A percentile compares a stretch with the other conserved stretches of the same genome.
Conservation (phyloP, 2,888 invertebrate genomes). For the Drosophila kanekoi region DNA sequence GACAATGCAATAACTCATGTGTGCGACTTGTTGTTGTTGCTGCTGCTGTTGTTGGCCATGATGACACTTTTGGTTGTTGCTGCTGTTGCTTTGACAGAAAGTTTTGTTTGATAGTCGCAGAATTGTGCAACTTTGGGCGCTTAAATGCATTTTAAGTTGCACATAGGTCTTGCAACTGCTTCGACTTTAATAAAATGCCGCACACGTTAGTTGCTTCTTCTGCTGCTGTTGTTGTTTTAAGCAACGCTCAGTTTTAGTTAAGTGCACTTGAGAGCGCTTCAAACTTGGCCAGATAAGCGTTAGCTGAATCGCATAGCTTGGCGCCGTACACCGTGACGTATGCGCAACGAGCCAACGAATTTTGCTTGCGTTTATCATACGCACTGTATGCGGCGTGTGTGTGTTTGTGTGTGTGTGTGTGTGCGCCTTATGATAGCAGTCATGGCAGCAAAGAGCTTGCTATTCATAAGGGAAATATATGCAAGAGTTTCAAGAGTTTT, state of each 20-base stretch:
- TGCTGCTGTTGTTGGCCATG: slow-evolving; percentile 38
- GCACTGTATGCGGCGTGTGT: slow-evolving; percentile 47
- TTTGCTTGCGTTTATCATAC: slow-evolving; percentile 69
- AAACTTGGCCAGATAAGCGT: slow-evolving; percentile 74
- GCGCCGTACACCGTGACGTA: slow-evolving; percentile 65
- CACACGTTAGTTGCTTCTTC: slow-evolving; percentile 45
- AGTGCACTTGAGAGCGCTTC: slow-evolving; percentile 72
- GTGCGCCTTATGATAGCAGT: slow-evolving; percentile 24
- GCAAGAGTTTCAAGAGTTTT: slow-evolving; percentile 54
- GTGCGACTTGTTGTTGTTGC: slow-evolving; percentile 34
- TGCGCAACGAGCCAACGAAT: slow-evolving; percentile 64
- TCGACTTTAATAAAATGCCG: slow-evolving; percentile 68
- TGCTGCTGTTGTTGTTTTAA: slow-evolving; percentile 29
- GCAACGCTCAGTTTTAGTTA: slow-evolving; percentile 61
- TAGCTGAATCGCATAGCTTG: slow-evolving; percentile 46
- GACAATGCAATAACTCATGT: slow-evolving; percentile 76
- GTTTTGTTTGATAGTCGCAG: slow-evolving; percentile 67
- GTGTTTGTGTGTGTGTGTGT: slow-evolving; percentile 11
- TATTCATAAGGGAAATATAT: slow-evolving; percentile 53
- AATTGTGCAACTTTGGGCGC: slow-evolving; percentile 64
- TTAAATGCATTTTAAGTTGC: slow-evolving; percentile 71
- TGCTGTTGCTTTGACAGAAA: slow-evolving; percentile 60
- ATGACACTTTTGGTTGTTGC: slow-evolving; percentile 43
- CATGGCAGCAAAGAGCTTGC: slow-evolving; percentile 28
- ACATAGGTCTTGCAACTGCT: slow-evolving; percentile 18